Conservation (phyloP, 2,888 invertebrate genomes). For the Heliconius charithonia region DNA sequence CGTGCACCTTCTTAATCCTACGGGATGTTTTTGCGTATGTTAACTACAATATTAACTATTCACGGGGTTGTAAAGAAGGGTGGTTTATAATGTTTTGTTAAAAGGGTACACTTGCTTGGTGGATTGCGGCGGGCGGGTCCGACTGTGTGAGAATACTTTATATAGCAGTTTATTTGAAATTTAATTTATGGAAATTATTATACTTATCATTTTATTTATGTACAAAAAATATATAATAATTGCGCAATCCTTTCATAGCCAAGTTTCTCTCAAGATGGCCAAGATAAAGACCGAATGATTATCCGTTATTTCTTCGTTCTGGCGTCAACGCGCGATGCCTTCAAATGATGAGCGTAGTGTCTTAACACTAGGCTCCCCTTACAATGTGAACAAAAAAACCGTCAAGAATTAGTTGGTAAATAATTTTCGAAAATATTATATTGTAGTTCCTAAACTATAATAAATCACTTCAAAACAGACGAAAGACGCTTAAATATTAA, state of each 20-base stretch:
- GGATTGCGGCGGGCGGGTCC: slow-evolving; percentile 15
- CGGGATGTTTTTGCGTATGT: slow-evolving; percentile 17
- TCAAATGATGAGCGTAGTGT: no score
- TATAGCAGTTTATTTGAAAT: background rate
- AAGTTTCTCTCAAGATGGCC: no score
- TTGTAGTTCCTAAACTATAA: background rate
- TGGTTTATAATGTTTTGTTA: slow-evolving; percentile 28
- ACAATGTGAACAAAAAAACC: no score
- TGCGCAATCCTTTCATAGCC: no score
- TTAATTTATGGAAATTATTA: background rate
- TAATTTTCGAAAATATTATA: background rate
- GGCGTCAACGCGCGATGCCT: no score
- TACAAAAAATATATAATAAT: no score
- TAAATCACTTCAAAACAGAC: background rate
- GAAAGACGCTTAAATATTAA: slow-evolving; percentile 7
- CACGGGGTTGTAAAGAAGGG: slow-evolving; percentile 30
- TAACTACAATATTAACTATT: slow-evolving; percentile 36
- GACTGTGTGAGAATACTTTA: background rate
- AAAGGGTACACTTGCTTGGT: slow-evolving; percentile 24
- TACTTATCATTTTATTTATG: no score
- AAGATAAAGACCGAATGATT: no score
- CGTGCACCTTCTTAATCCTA: slow-evolving; percentile 23
- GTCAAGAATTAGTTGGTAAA: background rate
- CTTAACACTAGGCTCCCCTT: no score
- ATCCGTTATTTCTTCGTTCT: no score